phyloP scores from a whole-genome alignment of 2,888 invertebrate species.

The Brachyptera risi region DNA sequence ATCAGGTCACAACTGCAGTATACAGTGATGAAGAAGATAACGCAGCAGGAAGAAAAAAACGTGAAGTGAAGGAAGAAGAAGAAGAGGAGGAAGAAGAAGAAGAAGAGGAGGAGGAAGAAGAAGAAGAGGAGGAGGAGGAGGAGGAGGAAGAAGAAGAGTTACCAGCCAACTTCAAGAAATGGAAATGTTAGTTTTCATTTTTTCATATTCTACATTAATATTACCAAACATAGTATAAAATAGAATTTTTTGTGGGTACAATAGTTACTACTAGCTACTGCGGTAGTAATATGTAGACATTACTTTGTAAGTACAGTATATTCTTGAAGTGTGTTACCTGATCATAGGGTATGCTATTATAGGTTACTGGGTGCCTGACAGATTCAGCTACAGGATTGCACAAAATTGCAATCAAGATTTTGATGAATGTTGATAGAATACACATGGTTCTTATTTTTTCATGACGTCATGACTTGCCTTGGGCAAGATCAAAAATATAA shows the following conservation, averaged over 20 bases:
- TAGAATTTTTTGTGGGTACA: not conserved
- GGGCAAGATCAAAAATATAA: too few species aligned
- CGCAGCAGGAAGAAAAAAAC: slow-evolving; percentile 13
- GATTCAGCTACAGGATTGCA: too few species aligned
- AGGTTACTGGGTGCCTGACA: too few species aligned
- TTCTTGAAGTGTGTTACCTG: too few species aligned
- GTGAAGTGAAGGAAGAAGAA: slow-evolving; percentile 30
- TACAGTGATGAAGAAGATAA: slow-evolving; percentile 2
- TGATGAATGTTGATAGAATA: too few species aligned
- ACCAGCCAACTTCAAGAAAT: slow-evolving; percentile 12
- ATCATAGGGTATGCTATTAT: too few species aligned
- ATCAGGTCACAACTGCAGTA: slow-evolving; percentile 3
- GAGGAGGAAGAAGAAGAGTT: slow-evolving; percentile 40
- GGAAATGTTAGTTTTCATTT: slow-evolving; percentile 15
- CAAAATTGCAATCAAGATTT: too few species aligned
- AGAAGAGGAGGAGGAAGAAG: slow-evolving; percentile 42
- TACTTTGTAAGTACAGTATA: too few species aligned
- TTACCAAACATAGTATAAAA: not conserved
- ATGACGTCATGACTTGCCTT: too few species aligned
- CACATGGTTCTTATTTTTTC: too few species aligned
- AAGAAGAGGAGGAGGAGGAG: slow-evolving; percentile 44
- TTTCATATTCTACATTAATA: not conserved
- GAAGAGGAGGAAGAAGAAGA: slow-evolving; percentile 40
- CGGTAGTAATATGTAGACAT: too few species aligned
- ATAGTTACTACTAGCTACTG: too few species aligned